phyloP scores from a whole-genome alignment of 1,140 invertebrate genomes.

The Cydia pomonella region DNA sequence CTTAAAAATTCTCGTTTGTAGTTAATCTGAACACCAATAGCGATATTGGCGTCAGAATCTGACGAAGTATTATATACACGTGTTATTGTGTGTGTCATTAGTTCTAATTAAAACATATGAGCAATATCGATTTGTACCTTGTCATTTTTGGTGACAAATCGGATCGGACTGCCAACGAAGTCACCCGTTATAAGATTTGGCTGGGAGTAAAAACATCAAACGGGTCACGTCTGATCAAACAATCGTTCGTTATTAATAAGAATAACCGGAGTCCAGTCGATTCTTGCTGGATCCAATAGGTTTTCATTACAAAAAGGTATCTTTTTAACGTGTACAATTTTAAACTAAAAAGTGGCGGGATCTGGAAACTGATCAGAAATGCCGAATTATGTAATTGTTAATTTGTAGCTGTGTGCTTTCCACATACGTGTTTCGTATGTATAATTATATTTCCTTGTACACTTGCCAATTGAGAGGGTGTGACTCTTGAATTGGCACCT shows the following conservation, averaged over 20 bases:
- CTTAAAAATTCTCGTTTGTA: no score
- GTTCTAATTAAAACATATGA: not conserved
- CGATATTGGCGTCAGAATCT: no score
- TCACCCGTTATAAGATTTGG: not conserved
- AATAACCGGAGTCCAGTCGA: not conserved
- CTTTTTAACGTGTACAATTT: not conserved
- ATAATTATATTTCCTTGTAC: not conserved
- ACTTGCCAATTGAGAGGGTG: conserved; percentile 6
- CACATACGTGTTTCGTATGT: not conserved
- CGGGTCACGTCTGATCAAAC: not conserved
- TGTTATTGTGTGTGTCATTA: not conserved
- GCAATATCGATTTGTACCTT: not conserved
- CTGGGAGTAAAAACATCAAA: not conserved
- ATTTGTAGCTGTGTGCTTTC: not conserved
- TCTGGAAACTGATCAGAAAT: not conserved
- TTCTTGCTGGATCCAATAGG: not conserved
- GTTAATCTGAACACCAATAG: no score
- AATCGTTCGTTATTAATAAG: not conserved
- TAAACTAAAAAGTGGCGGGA: no score
- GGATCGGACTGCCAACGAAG: not conserved
- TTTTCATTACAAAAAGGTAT: not conserved
- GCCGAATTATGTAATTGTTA: not conserved
- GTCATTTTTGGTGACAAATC: conserved; percentile 9
- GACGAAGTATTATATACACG: not conserved
- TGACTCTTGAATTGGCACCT: not conserved